phyloP scores from a whole-genome alignment of 1,140 invertebrate genomes.

The Drosophila ironensis region DNA sequence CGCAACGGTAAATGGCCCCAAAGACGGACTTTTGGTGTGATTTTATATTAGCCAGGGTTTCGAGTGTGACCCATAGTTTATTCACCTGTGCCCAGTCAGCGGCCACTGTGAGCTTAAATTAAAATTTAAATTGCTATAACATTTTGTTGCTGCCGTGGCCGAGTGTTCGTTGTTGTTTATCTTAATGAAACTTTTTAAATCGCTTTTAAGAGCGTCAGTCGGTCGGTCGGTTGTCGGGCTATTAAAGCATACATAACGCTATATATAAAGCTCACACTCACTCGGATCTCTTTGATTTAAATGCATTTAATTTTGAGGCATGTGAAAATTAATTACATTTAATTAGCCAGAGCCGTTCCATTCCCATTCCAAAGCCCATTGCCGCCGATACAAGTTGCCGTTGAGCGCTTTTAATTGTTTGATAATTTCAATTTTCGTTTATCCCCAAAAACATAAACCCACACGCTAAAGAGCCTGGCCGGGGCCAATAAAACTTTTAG shows the following conservation, averaged over 20 bases:
- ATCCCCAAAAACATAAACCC: slow-evolving; percentile 25
- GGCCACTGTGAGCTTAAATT: slow-evolving; percentile 50
- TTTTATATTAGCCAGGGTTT: slow-evolving; percentile 17
- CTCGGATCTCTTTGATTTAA: slow-evolving; percentile 67
- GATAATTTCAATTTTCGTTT: slow-evolving; percentile 71
- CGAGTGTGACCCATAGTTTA: slow-evolving; percentile 64
- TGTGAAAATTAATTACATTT: slow-evolving; percentile 80
- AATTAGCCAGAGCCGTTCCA: slow-evolving; percentile 49
- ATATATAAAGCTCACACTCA: slow-evolving; percentile 69
- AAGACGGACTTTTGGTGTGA: slow-evolving; percentile 21
- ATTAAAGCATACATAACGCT: slow-evolving; percentile 62
- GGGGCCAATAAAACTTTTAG: slow-evolving; percentile 43
- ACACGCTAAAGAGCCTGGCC: slow-evolving; percentile 12
- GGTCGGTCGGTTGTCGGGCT: slow-evolving; percentile 22
- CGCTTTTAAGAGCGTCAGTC: slow-evolving; percentile 63
- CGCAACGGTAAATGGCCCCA: slow-evolving; percentile 72
- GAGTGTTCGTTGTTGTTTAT: slow-evolving; percentile 52
- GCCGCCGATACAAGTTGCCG: slow-evolving; percentile 52
- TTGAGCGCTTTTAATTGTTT: slow-evolving; percentile 61
- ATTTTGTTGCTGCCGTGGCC: slow-evolving; percentile 38
- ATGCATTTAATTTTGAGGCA: slow-evolving; percentile 76
- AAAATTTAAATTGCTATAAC: slow-evolving; percentile 73
- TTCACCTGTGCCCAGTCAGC: slow-evolving; percentile 63
- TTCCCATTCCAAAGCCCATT: slow-evolving; percentile 8
- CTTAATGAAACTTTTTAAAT: slow-evolving; percentile 80